These are phyloP conservation scores for Rhabdomys pumilio DNA, from an alignment of 2,797 vertebrate genomes.

Conservation along the genomic window DNA sequence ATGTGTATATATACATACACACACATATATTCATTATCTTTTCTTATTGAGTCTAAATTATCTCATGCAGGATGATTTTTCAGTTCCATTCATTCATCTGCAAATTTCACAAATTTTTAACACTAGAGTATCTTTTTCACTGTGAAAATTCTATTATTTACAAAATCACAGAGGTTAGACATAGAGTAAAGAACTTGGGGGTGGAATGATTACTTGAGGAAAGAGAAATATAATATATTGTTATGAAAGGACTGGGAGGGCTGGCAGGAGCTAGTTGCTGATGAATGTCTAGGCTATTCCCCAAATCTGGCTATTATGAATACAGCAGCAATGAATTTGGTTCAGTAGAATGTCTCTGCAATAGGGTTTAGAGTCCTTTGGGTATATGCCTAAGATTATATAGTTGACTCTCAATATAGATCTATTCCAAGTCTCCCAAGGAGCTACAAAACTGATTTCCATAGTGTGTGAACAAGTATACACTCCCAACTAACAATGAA, in stretches of 20 bases:
- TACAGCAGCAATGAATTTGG: not conserved
- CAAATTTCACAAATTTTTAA: not conserved
- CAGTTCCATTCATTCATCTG: not conserved
- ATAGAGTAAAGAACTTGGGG: too few species aligned
- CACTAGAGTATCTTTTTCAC: too few species aligned
- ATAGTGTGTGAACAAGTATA: not conserved
- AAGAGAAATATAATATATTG: too few species aligned
- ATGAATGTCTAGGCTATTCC: not conserved
- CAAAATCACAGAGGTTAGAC: too few species aligned
- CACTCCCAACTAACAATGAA: not conserved
- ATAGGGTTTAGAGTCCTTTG: not conserved
- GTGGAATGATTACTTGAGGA: too few species aligned
- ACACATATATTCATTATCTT: not conserved
- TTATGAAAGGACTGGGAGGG: too few species aligned
- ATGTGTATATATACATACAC: too few species aligned
- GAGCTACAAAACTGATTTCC: not conserved
- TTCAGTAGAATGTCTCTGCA: not conserved
- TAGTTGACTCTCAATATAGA: not conserved
- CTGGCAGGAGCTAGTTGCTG: not conserved
- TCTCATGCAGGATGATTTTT: not conserved
- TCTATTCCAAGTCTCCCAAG: not conserved
- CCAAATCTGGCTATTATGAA: not conserved
- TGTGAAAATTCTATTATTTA: not conserved
- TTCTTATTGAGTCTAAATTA: not conserved
- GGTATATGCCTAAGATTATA: not conserved